Conservation (phyloP, 2,888 invertebrate species). For the Pheosia tremula region DNA sequence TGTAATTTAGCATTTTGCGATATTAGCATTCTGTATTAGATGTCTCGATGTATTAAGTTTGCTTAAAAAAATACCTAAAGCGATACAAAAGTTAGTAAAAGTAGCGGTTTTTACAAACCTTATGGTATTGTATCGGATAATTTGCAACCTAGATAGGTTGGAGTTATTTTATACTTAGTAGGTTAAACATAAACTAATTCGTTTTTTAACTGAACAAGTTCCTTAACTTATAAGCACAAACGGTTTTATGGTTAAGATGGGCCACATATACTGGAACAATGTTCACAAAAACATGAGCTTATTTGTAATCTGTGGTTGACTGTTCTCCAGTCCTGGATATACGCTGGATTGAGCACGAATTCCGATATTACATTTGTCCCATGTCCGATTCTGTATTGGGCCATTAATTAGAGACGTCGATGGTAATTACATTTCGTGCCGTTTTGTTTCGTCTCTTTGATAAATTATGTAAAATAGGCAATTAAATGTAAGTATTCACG, state of each 20-base stretch:
- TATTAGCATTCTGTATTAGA: no score
- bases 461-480: neutral
- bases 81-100: no score
- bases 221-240: no score
- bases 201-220: no score
- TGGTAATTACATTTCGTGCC: slow-evolving; percentile 35
- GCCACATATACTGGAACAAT: slow-evolving; percentile 8
- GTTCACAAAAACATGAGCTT: slow-evolving; percentile 18
- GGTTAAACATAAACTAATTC: no score
- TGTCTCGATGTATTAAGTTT: no score
- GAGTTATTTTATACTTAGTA: no score
- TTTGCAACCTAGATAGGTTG: no score
- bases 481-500: neutral
- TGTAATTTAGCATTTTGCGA: no score
- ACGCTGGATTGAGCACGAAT: slow-evolving; percentile 18
- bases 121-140: no score
- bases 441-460: slow-evolving; percentile 17
- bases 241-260: neutral
- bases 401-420: slow-evolving; percentile 44
- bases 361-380: slow-evolving; percentile 39
- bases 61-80: no score
- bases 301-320: slow-evolving; percentile 25
- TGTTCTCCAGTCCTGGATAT: slow-evolving; percentile 6
- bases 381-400: slow-evolving; percentile 29
- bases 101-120: no score